Evolutionary conservation across 2,888 invertebrate species (phyloP).

Genomic region (Agonopterix heracliana): DNA sequence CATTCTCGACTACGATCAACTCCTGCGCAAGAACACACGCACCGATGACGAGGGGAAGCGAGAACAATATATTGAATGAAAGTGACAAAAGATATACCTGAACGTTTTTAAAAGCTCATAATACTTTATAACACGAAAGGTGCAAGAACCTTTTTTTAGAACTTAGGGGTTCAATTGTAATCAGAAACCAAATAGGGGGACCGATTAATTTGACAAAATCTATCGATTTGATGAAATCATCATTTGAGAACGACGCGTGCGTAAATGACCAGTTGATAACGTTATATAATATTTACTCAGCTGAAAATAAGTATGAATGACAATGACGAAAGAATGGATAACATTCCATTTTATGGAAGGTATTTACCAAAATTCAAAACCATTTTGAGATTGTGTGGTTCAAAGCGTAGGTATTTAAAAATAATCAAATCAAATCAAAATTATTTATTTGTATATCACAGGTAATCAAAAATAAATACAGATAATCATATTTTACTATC

Average conservation of each 20-base stretch:
- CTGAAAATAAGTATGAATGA: constrained; percentile 12
- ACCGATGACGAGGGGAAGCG: constrained; percentile 45
- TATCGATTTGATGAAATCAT: constrained; percentile 1
- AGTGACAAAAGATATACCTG: constrained; percentile 52
- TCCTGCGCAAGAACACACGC: constrained; percentile 49
- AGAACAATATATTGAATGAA: constrained; percentile 30
- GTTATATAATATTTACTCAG: constrained; percentile 19
- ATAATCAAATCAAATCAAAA: too few species aligned
- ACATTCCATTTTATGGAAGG: constrained; percentile 1
- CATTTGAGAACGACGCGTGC: neutral
- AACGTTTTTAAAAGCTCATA: constrained; percentile 54
- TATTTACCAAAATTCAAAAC: neutral
- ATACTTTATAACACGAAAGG: constrained; percentile 43
- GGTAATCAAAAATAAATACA: too few species aligned
- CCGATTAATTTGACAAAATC: neutral
- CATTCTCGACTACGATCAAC: constrained; percentile 42
- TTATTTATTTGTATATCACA: too few species aligned
- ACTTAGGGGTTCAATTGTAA: neutral
- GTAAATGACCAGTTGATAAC: constrained; percentile 4
- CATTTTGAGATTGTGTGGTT: neutral
- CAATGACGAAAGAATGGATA: constrained; percentile 12
- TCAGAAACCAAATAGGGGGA: neutral
- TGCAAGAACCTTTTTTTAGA: constrained; percentile 19
- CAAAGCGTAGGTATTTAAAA: too few species aligned
- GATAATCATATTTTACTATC: too few species aligned